Base-by-base conservation (phyloP, 2,797 vertebrate genomes). In the Manis pentadactyla region DNA sequence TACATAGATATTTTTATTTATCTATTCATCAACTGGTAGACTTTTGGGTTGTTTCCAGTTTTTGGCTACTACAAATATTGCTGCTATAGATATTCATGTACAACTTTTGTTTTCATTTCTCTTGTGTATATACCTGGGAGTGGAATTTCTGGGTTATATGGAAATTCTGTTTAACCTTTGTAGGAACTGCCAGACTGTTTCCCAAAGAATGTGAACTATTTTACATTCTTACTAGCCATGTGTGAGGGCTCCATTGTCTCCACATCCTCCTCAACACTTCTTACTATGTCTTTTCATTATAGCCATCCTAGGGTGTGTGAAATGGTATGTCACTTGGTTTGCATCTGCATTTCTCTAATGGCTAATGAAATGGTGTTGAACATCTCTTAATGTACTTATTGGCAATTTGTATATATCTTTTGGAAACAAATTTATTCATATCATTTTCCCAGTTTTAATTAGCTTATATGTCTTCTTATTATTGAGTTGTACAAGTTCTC, bases 61-160 rank as follows among this genome's bases (percentile, higher is more conserved):
- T 31, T 78, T 34, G 42, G 23, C 8, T 78, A 39, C 64, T 85
- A 39, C 71, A 53, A 85, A 79, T 74, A 57, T 93, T 77, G 25
- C 25, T 51, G 27, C 39, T 51, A 77, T 90, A 29, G 57, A n/a
- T 64, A 74, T 59, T 68, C n/a, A 17, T 17, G 9, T 64, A 39
- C 39, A 93, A 64, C 4, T 79, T 95, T 79, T 89, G 63, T 85
- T 90, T 92, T 79, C n/a, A 63, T 29, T 78, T 93, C 25, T 84
- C 63, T 71, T 90, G 39, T 49, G 15, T 34, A 59, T 93, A n/a
- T 73, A 61, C 14, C 46, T 86, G 27, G 13, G 17, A 59, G 39
- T 53, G 18, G 31, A 66, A 34, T 90, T 74, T 81, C n/a, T 42
- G 34, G n/a, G 19, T 77, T 37, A 82, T 75, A 51, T 27, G 14